Percentiles rank a stretch among this genome's conserved stretches.
Conservation (phyloP, 2,888 invertebrate genomes). For the Sarcophaga carnaria region DNA sequence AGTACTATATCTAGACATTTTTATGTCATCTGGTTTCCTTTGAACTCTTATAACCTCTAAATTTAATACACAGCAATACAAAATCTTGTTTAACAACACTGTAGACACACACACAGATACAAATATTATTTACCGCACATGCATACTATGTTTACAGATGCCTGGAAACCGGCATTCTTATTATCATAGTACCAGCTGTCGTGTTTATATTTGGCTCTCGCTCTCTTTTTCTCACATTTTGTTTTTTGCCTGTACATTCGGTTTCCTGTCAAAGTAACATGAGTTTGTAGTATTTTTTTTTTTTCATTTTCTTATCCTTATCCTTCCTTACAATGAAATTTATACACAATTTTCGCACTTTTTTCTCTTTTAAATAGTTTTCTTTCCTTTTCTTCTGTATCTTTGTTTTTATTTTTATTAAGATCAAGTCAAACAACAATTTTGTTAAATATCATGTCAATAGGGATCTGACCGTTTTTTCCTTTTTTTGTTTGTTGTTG, state of each 20-base stretch:
- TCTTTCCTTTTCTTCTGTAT: neutral
- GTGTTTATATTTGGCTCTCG: neutral
- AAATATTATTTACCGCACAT: neutral
- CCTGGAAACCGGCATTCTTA: neutral
- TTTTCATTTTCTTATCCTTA: conserved; percentile 38
- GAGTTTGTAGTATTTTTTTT: conserved; percentile 15
- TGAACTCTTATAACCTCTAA: conserved; percentile 60
- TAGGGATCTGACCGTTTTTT: conserved; percentile 3
- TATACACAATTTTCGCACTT: conserved; percentile 45
- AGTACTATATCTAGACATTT: conserved; percentile 25
- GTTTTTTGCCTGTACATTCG: neutral
- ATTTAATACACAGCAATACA: neutral
- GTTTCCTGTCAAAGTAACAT: conserved; percentile 32
- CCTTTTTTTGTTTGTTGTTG: conserved; percentile 22
- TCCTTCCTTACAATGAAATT: conserved; percentile 29
- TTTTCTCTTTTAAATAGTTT: neutral
- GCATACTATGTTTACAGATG: neutral
- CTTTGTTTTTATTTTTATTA: neutral
- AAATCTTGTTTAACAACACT: neutral
- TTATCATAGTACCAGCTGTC: conserved; percentile 42
- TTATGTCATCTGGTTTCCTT: conserved; percentile 63
- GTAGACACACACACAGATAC: neutral
- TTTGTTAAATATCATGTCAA: conserved; percentile 38
- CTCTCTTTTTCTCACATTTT: neutral
- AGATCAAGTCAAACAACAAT: conserved; percentile 29